Evolutionary conservation across 2,888 invertebrate genomes (phyloP).

Genomic region (Habroteleia sp.): DNA sequence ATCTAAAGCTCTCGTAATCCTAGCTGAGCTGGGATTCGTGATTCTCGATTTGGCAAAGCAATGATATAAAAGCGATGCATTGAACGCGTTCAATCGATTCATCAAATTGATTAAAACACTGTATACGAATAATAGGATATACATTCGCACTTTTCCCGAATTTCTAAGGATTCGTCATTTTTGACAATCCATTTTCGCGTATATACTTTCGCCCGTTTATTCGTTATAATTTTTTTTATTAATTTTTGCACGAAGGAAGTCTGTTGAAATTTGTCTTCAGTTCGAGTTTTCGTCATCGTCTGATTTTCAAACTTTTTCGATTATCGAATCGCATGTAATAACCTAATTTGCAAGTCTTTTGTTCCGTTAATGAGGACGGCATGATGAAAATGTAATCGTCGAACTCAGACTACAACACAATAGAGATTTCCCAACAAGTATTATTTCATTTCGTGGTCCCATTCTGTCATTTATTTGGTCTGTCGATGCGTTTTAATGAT

Average conservation of each 20-base stretch:
- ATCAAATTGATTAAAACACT: constrained; percentile 52
- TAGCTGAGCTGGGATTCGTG: constrained; percentile 60
- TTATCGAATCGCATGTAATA: constrained; percentile 9
- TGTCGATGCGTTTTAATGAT: too few species aligned
- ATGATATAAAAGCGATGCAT: constrained; percentile 57
- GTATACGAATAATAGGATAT: constrained; percentile 17
- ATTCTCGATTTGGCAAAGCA: constrained; percentile 57
- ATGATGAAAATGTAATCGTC: constrained; percentile 7
- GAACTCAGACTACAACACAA: neutral
- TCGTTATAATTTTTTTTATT: too few species aligned
- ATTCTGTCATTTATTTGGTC: neutral
- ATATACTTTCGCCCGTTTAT: neutral
- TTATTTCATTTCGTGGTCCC: neutral
- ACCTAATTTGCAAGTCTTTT: constrained; percentile 3
- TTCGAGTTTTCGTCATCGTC: neutral
- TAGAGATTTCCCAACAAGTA: neutral
- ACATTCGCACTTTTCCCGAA: constrained; percentile 21
- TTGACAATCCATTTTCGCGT: neutral
- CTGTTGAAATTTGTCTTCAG: too few species aligned
- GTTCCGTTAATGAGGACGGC: constrained; percentile 1
- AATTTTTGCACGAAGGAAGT: too few species aligned
- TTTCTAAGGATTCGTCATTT: constrained; percentile 13
- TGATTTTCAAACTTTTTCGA: neutral
- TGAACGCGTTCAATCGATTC: constrained; percentile 49
- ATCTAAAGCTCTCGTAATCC: constrained; percentile 65